Base-by-base conservation (phyloP, 2,113 vertebrate species). In the Phrynocephalus versicolor region DNA sequence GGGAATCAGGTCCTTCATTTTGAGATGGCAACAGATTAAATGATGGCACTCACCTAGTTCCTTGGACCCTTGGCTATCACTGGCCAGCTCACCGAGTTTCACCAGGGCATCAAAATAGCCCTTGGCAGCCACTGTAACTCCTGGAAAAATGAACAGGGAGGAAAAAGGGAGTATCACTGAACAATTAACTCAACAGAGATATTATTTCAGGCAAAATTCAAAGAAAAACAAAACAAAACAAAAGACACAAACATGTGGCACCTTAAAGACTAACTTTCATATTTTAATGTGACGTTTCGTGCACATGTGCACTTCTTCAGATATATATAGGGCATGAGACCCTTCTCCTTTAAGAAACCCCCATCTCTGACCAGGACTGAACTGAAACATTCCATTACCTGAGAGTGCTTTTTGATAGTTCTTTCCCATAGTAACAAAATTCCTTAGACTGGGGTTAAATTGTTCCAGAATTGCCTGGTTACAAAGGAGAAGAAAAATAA, bases 71-170 rank as follows among this genome's bases (percentile, higher is more conserved):
- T 97, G 97, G 92, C 97, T 97, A 92, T 97, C 97, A 39, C 97
- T 97, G 21, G 97, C 97, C 89, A 97, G 92, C 86, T 97, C 97
- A 69, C 97, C 97, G 0, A 97, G 96, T 93, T 97, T 97, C 90
- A 97, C 97, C 90, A 97, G 94, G 67, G 97, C 95, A 64, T 97
- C 97, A n/a, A 97, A 97, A 92, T 97, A 97, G 10, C 97, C 97
- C 86, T 97, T 97, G 25, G 97, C 97, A 81, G 97, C 97, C 57
- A 96, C 93, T 0, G 97, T 97, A 77, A 97, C 97, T 76, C 97
- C 97, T 97, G 94, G 33, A 69, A 86, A 82, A 64, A 12, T 4
- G n/a, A 33, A 27, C 27, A 60, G 9, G 35, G 37, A n/a, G 27
- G 25, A 12, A 51, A n/a, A 35, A 64, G 69, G 23, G 45, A 51